phyloP scores from a whole-genome alignment of 1,140 invertebrate species.

The Theocolax elegans region DNA sequence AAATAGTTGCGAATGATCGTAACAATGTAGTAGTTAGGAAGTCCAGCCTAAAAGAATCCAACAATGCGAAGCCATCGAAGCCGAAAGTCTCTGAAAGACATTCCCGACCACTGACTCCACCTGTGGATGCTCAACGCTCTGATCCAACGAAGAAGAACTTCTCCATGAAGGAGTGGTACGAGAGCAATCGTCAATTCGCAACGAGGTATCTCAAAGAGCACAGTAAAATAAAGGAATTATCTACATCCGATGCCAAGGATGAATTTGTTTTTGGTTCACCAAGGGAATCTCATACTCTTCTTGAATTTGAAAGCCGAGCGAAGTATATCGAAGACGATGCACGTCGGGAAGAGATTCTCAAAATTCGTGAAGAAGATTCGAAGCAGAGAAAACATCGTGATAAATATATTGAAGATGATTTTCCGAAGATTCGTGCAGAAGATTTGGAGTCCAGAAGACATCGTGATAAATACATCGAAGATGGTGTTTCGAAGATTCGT shows the following conservation, averaged over 20 bases:
- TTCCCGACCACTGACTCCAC: constrained; percentile 57
- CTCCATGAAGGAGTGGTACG: constrained; percentile 53
- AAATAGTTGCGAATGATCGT: constrained; percentile 35
- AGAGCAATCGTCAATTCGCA: constrained; percentile 54
- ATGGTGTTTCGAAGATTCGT: too few species aligned
- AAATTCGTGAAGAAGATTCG: too few species aligned
- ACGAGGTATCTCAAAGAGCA: constrained; percentile 49
- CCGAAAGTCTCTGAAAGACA: constrained; percentile 49
- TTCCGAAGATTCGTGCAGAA: too few species aligned
- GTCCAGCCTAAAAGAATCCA: constrained; percentile 10
- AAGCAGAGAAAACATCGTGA: too few species aligned
- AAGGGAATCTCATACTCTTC: neutral
- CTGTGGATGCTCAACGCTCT: constrained; percentile 18
- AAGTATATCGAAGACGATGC: too few species aligned
- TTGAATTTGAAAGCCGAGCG: too few species aligned
- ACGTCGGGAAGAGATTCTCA: too few species aligned
- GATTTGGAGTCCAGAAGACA: too few species aligned
- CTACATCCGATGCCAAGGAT: constrained; percentile 29
- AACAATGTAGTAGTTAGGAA: constrained; percentile 28
- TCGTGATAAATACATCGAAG: too few species aligned
- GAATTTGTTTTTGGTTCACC: constrained; percentile 30
- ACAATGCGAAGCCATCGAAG: constrained; percentile 23
- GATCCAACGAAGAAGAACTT: constrained; percentile 23
- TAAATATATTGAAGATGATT: too few species aligned
- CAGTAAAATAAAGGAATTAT: constrained; percentile 36